Conservation (phyloP, 2,113 vertebrate genomes). For the Cryptotis parvus region DNA sequence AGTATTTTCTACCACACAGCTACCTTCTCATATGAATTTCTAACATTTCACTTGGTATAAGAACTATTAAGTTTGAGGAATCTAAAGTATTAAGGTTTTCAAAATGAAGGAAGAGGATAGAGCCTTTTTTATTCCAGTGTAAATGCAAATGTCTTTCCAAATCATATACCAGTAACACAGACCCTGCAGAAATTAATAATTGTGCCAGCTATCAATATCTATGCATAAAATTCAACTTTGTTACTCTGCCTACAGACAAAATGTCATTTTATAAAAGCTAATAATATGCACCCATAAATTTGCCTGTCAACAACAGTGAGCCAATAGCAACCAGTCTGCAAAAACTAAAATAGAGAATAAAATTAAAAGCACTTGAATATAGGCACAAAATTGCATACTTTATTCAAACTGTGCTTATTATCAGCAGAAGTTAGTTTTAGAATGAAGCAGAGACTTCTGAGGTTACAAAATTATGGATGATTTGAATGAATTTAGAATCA, state of each 20-base stretch:
- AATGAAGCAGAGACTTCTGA: background rate
- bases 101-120: constrained; percentile 57
- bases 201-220: constrained; percentile 79
- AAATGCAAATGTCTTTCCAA: constrained; percentile 74
- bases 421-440: constrained; percentile 15
- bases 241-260: constrained; percentile 76
- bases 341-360: constrained; percentile 57
- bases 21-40: background rate
- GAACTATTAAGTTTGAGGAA: constrained; percentile 32
- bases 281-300: constrained; percentile 57
- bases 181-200: constrained; percentile 71
- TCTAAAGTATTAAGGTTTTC: constrained; percentile 50
- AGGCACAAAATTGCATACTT: background rate
- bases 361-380: constrained; percentile 51
- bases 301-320: constrained; percentile 63
- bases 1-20: background rate
- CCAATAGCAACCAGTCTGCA: constrained; percentile 59
- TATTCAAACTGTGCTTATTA: constrained; percentile 11
- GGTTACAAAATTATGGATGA: constrained; percentile 9
- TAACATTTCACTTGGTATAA: background rate
- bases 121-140: constrained; percentile 65
- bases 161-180: constrained; percentile 69
- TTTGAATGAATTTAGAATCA: background rate
- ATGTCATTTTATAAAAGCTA: constrained; percentile 75
- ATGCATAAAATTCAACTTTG: constrained; percentile 73